These are phyloP conservation scores for Stictonetta naevosa DNA, from an alignment of 2,113 vertebrate genomes.

Conservation along the genomic window DNA sequence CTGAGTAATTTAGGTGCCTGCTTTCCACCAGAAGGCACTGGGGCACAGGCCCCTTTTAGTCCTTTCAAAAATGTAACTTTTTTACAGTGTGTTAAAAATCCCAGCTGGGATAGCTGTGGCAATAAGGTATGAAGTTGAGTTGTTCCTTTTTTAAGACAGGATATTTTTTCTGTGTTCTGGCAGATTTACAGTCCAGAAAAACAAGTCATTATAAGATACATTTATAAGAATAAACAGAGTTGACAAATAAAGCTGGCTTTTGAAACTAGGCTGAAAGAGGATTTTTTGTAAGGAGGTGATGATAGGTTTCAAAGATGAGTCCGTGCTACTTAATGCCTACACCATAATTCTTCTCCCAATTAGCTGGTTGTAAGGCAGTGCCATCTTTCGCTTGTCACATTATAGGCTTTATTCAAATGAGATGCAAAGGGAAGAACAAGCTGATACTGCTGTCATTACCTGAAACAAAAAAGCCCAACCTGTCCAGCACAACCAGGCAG, in stretches of 20 bases:
- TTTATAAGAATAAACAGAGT: slow-evolving; percentile 27
- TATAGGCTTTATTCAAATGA: slow-evolving; percentile 60
- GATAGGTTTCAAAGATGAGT: slow-evolving; percentile 11
- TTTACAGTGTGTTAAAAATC: not conserved
- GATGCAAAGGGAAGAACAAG: not conserved
- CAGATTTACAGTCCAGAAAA: slow-evolving; percentile 30
- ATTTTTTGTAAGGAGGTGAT: slow-evolving; percentile 1
- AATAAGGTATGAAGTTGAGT: not conserved
- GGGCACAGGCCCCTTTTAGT: not conserved
- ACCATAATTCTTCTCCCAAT: slow-evolving; percentile 6
- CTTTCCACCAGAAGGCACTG: not conserved
- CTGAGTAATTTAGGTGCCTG: not conserved
- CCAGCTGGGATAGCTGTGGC: not conserved
- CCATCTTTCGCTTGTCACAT: slow-evolving; percentile 45
- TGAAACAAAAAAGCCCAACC: slow-evolving; percentile 45
- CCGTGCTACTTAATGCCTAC: not conserved
- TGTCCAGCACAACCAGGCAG: not conserved
- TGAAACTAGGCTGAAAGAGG: slow-evolving; percentile 22
- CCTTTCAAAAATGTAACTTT: not conserved
- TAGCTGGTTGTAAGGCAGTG: not conserved
- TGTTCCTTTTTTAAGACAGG: not conserved
- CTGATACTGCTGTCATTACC: not conserved
- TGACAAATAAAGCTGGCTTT: slow-evolving; percentile 33
- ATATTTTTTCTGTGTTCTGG: not conserved
- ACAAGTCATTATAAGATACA: slow-evolving; percentile 44